Evolutionary conservation across 2,113 vertebrate species (phyloP).

Genomic region (Limnothrissa miodon): DNA sequence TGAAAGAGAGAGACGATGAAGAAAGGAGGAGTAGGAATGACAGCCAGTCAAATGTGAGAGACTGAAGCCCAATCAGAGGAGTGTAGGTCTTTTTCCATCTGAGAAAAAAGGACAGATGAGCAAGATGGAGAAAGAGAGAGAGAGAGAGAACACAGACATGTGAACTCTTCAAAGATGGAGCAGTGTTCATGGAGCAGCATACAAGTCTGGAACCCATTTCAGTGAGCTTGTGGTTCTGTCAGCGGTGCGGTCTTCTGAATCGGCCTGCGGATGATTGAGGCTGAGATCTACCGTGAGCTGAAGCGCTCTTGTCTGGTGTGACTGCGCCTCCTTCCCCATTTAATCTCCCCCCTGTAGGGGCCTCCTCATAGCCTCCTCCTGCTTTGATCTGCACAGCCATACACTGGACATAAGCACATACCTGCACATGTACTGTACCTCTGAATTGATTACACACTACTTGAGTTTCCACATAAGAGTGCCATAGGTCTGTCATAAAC

Average conservation of each 20-base stretch:
- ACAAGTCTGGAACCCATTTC: not conserved
- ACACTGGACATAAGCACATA: too few species aligned
- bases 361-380: too few species aligned
- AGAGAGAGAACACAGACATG: not conserved
- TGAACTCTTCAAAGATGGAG: constrained; percentile 14
- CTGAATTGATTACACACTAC: too few species aligned
- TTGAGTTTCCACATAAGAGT: too few species aligned
- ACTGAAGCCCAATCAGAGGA: constrained; percentile 44
- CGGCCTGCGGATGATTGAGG: not conserved
- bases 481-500: too few species aligned
- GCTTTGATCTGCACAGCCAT: too few species aligned
- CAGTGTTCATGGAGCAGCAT: constrained; percentile 20
- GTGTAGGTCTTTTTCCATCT: constrained; percentile 25
- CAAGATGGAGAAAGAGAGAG: not conserved
- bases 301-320: too few species aligned
- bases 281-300: too few species aligned
- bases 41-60: constrained; percentile 25
- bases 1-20: not conserved
- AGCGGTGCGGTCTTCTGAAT: not conserved
- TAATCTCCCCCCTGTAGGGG: too few species aligned
- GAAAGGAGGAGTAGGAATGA: constrained; percentile 29
- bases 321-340: too few species aligned
- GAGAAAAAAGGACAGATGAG: not conserved
- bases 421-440: too few species aligned
- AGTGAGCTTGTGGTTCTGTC: not conserved